Conservation (phyloP, 1,140 invertebrate genomes). For the Conus betulinus region DNA sequence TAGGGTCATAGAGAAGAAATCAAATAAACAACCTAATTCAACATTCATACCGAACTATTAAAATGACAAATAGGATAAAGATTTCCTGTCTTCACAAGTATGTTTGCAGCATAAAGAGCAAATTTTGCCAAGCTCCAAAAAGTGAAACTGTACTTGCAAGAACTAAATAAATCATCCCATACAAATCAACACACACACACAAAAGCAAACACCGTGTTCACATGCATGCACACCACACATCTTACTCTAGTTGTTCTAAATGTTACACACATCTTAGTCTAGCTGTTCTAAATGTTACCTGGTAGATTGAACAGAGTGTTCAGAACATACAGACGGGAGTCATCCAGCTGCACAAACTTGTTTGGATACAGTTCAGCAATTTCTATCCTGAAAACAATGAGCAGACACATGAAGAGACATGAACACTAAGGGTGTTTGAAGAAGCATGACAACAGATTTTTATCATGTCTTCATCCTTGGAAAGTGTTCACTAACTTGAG, state of each 20-base stretch:
- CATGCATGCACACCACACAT: neutral
- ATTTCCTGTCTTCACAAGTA: too few relatives aligned
- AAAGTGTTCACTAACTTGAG: too few relatives aligned
- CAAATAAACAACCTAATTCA: too few relatives aligned
- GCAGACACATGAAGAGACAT: neutral
- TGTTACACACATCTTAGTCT: too few relatives aligned
- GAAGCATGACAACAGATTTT: neutral
- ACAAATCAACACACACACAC: neutral
- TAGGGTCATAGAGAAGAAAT: too few relatives aligned
- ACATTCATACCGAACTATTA: too few relatives aligned
- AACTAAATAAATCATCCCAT: neutral
- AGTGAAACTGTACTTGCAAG: too few relatives aligned
- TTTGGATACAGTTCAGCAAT: slow-evolving; percentile 98
- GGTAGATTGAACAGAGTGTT: slow-evolving; percentile 99
- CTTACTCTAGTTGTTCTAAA: neutral
- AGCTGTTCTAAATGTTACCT: neutral
- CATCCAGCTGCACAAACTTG: slow-evolving; percentile 96
- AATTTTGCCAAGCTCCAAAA: too few relatives aligned
- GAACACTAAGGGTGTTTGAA: slow-evolving; percentile 1
- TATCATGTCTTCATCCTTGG: too few relatives aligned
- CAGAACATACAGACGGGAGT: slow-evolving; percentile 94
- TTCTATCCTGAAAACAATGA: slow-evolving; percentile 85
- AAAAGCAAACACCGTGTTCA: neutral
- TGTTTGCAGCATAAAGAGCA: too few relatives aligned
- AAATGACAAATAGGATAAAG: too few relatives aligned